A percentile compares a stretch with the other conserved stretches of the same genome.
Evolutionary conservation across 2,888 invertebrate genomes (phyloP).

Genomic region (Alloplasta piceator): DNA sequence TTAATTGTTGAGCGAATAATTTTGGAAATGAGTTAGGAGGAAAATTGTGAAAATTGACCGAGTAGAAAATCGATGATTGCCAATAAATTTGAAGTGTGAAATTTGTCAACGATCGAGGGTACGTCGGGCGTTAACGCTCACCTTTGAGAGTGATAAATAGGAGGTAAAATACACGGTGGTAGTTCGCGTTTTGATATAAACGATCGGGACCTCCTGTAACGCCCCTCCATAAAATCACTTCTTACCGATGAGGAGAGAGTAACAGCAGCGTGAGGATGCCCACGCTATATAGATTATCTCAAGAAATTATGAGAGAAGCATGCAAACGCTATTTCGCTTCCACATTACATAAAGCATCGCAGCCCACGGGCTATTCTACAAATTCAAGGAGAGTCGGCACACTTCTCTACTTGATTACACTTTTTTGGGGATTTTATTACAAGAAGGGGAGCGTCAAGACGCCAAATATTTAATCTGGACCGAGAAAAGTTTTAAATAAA

Average conservation of each 20-base stretch:
- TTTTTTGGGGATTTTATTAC: too few species aligned
- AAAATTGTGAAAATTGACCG: too few species aligned
- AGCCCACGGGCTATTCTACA: conserved; percentile 13
- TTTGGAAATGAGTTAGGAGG: too few species aligned
- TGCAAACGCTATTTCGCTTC: conserved; percentile 75
- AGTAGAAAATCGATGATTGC: too few species aligned
- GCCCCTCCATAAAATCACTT: conserved; percentile 47
- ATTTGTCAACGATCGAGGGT: background rate
- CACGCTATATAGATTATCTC: conserved; percentile 79
- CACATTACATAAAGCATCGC: conserved; percentile 75
- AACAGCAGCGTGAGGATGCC: conserved; percentile 70
- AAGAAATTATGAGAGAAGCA: conserved; percentile 79
- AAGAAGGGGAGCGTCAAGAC: too few species aligned
- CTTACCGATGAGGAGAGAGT: conserved; percentile 47
- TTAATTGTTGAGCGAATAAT: too few species aligned
- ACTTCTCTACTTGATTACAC: too few species aligned
- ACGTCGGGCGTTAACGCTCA: conserved; percentile 62
- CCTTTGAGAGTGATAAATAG: conserved; percentile 81
- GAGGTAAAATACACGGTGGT: conserved; percentile 75
- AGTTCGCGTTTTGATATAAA: conserved; percentile 54
- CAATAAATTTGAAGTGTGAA: background rate
- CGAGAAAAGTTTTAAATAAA: background rate
- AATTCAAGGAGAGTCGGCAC: background rate
- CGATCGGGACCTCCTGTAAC: conserved; percentile 66
- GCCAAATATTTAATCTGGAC: too few species aligned